Conservation (phyloP, 1,140 invertebrate species). For the Drosophila obscura region DNA sequence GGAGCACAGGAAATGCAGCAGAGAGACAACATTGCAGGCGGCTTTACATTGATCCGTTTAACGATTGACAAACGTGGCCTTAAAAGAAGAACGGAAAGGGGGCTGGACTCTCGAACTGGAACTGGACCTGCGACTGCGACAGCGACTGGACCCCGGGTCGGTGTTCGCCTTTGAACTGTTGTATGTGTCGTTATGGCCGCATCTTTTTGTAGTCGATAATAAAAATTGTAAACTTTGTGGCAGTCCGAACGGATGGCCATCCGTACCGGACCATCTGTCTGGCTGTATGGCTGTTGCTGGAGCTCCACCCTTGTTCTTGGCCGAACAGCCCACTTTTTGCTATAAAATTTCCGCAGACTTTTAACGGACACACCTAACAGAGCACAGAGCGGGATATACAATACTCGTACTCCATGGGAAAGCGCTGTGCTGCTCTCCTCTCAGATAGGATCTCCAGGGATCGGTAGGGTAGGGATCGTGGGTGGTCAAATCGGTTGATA, state of each 20-base stretch:
- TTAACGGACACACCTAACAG: conserved; percentile 16
- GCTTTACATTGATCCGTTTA: conserved; percentile 78
- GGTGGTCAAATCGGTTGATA: conserved; percentile 54
- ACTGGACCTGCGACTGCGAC: conserved; percentile 13
- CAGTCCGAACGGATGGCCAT: conserved; percentile 9
- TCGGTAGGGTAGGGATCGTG: conserved; percentile 5
- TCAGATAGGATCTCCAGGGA: background rate
- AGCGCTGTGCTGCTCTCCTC: background rate
- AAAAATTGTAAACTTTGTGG: conserved; percentile 70
- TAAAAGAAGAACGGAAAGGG: conserved; percentile 21
- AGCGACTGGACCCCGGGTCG: conserved; percentile 12
- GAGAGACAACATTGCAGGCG: conserved; percentile 53
- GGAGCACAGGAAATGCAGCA: conserved; percentile 68
- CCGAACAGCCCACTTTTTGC: conserved; percentile 35
- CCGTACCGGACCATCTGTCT: conserved; percentile 13
- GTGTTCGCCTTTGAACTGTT: conserved; percentile 42
- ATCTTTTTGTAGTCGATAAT: conserved; percentile 66
- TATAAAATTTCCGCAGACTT: conserved; percentile 31
- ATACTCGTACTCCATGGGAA: conserved; percentile 33
- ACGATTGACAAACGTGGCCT: conserved; percentile 68
- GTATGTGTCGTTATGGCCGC: conserved; percentile 47
- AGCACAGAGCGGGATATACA: background rate
- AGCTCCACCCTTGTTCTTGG: conserved; percentile 27
- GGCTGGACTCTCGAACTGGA: conserved; percentile 10
- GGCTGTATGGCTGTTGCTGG: conserved; percentile 6